Conservation (phyloP, 2,113 vertebrate genomes). For the Alouatta palliata region DNA sequence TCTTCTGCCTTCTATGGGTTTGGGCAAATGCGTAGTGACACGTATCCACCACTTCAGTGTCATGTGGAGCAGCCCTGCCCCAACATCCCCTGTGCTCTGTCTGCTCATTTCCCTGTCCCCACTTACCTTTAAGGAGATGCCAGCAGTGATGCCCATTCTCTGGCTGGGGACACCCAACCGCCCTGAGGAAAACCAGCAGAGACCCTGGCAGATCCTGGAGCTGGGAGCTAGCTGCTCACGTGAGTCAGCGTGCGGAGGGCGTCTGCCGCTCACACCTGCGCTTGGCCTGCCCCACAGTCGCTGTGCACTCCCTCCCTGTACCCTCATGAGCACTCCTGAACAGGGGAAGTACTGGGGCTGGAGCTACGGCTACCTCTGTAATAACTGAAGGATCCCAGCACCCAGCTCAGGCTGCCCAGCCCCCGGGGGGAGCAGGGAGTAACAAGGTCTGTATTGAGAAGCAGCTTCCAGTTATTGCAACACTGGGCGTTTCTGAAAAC, state of each 20-base stretch:
- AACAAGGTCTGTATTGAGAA: background rate
- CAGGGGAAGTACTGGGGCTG: background rate
- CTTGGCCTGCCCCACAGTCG: accelerated
- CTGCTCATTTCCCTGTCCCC: background rate
- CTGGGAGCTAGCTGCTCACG: too few relatives aligned
- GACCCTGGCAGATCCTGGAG: accelerated
- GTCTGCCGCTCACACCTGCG: background rate
- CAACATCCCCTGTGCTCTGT: background rate
- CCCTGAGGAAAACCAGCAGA: background rate
- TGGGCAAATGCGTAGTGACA: background rate
- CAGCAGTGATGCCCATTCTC: background rate
- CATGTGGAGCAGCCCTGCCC: background rate
- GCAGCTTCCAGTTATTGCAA: background rate
- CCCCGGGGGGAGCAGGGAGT: background rate
- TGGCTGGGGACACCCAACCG: background rate
- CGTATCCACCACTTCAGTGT: background rate
- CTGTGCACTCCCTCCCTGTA: background rate
- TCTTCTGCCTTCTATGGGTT: background rate
- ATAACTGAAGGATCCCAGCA: accelerated
- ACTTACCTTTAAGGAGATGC: background rate
- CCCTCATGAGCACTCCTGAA: accelerated
- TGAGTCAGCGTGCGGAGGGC: accelerated
- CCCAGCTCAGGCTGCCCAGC: background rate
- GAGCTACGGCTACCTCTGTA: background rate
- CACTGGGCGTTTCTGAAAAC: background rate